Base-by-base conservation (phyloP, 2,113 vertebrate species). In the Ailuropoda melanoleuca region DNA sequence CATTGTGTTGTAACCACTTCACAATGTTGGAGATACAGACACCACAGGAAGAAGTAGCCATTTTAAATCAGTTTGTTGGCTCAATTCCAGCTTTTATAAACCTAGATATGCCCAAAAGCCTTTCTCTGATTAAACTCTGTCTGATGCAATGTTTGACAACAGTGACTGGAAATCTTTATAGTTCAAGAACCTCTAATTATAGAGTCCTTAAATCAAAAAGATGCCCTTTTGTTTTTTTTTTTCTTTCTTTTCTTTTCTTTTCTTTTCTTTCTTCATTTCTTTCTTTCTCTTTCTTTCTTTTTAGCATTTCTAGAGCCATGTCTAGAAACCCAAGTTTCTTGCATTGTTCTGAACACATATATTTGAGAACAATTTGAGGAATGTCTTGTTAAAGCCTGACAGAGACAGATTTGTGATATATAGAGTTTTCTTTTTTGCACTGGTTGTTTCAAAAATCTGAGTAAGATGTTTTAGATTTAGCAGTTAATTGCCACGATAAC, bases 361-460 rank as follows among this genome's bases (percentile, higher is more conserved):
- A 56, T 78, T 87, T 86, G 84, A 94, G 34, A 90, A 88, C 23
- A 80, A 53, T 74, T 66, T 77, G 21, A 91, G 46, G 46, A 60
- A 88, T n/a, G n/a, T 90, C 48, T 83, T 70, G 13, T 72, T 95
- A 58, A 83, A 46, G 31, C 78, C 62, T 77, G 24, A 34, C 19
- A 64, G 11, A 72, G 15, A 72, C 39, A 46, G 78, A 46, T 91
- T 34, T 60, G 29, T 88, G n/a, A 12, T n/a, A 55, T 39, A n/a
- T 34, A 29, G 34, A 62, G 7, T 77, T 21, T 31, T 19, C 11
- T 50, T 58, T 62, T 90, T 39, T 55, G 18, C n/a, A 31, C 48
- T 78, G 58, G 3, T 70, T 53, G 7, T 68, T 86, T 94, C 62
- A 81, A 50, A 94, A 74, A 80, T 37, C 81, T 58, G 55, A 86